phyloP scores from a whole-genome alignment of 2,797 vertebrate species.

The Melanotaenia nigrans region DNA sequence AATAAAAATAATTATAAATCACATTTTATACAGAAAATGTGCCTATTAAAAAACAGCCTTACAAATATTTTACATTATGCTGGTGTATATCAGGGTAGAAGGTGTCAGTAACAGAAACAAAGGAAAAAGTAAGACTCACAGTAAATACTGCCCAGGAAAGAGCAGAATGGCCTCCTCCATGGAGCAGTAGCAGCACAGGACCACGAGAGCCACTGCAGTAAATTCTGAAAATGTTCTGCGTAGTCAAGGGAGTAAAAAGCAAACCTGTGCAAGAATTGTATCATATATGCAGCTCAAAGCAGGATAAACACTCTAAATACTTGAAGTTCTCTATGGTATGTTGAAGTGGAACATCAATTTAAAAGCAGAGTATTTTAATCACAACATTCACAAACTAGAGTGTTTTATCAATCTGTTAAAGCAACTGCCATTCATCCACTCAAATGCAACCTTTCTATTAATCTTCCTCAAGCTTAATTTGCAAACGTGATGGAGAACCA shows the following conservation, averaged over 20 bases:
- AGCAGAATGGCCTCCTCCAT: slow-evolving; percentile 97
- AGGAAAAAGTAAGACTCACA: slow-evolving; percentile 75
- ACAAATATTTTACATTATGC: neutral
- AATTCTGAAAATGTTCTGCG: slow-evolving; percentile 94
- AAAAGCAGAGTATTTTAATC: too few species aligned
- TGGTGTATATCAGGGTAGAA: neutral
- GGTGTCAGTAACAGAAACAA: neutral
- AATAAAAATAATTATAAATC: neutral
- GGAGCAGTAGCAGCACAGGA: slow-evolving; percentile 92
- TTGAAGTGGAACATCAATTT: neutral
- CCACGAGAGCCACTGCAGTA: slow-evolving; percentile 94
- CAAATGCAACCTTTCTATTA: neutral
- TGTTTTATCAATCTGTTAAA: too few species aligned
- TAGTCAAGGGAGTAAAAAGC: slow-evolving; percentile 85
- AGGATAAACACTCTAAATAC: neutral
- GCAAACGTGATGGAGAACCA: neutral
- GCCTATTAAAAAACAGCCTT: neutral
- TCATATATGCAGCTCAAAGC: neutral
- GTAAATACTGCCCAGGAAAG: slow-evolving; percentile 99
- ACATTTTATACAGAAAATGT: neutral
- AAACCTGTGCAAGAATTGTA: neutral
- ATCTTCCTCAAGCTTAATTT: neutral
- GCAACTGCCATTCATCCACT: too few species aligned
- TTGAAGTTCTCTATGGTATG: neutral
- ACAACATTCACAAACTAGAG: too few species aligned